Evolutionary conservation across 2,888 invertebrate species (phyloP), one percentile per base, ranked within the genome.

Genomic region (Julus scandinavius): DNA sequence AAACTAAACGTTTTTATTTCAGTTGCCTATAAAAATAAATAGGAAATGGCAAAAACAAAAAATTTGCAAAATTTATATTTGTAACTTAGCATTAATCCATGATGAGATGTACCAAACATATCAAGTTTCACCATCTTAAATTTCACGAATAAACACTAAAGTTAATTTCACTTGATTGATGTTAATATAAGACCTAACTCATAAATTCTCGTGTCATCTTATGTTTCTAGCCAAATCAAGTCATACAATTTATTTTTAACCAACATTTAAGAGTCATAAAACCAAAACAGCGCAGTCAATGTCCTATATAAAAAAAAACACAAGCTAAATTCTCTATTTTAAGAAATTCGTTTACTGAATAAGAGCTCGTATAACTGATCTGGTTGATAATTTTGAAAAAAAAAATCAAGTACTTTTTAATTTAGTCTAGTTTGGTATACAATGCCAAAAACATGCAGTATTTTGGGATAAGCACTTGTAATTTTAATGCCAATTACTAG

Each of bases 1-100:
- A 72, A 72, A 72, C 72, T 9, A 29, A 72, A 72, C 72, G 29
- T 72, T 72, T 72, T 72, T 72, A n/a, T n/a, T 63, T 29, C 72
- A 7, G 7, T 72, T 72, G 29, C 7, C 72, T 72, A 29, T n/a
- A n/a, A 38, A 72, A 72, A 72, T 72, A 72, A 72, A 72, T 72
- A 72, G 72, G 6, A 20, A 9, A 72, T 72, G 17, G 20, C 72
- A 29, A 29, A 29, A 29, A 20, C 20, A 29, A 29, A 6, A 72
- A 72, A 72, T 29, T 29, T 5, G 20, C 20, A 72, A 29, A 29
- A 29, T 17, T 72, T 29, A 29, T 72, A 29, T 72, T 29, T 29
- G n/a, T 20, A 29, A 72, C 72, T 29, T 9, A 63, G n/a, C n/a
- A 63, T 63, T 63, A 63, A 63, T 63, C 63, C n/a, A 5, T n/a